Conservation (phyloP, 2,797 vertebrate genomes). For the Alectoris magna region DNA sequence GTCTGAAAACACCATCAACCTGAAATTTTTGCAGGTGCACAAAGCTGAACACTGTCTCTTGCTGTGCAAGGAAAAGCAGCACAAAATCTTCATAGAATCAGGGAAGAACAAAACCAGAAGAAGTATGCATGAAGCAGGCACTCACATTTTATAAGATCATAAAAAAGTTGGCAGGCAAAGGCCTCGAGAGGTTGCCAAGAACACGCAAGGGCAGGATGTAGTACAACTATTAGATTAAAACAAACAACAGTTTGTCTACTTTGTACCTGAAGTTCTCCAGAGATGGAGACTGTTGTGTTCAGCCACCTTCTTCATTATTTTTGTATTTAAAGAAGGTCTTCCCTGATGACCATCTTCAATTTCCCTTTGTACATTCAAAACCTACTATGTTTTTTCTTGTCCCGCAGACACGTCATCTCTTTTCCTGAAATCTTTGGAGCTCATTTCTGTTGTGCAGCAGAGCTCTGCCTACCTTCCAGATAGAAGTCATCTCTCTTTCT, state of each 20-base stretch:
- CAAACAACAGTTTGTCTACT: not conserved
- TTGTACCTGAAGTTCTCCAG: not conserved
- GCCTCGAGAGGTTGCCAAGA: not conserved
- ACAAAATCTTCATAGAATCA: not conserved
- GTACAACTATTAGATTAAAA: not conserved
- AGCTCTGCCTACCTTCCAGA: not conserved
- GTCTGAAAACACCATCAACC: not conserved
- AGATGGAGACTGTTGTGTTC: not conserved
- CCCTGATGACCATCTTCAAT: not conserved
- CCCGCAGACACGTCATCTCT: not conserved
- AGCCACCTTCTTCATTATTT: not conserved
- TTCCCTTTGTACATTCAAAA: not conserved
- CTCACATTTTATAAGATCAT: not conserved
- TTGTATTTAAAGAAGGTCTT: not conserved
- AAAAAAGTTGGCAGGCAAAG: not conserved
- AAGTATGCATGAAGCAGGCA: not conserved
- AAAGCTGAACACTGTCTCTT: not conserved
- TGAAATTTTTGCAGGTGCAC: not conserved
- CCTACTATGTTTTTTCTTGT: not conserved
- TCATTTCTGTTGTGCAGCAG: not conserved
- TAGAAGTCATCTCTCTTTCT: not conserved
- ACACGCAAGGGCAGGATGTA: not conserved
- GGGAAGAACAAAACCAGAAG: not conserved
- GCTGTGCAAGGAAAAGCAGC: not conserved
- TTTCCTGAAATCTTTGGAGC: not conserved